phyloP scores from a whole-genome alignment of 1,140 invertebrate species.

The Trachelipus rathkii region DNA sequence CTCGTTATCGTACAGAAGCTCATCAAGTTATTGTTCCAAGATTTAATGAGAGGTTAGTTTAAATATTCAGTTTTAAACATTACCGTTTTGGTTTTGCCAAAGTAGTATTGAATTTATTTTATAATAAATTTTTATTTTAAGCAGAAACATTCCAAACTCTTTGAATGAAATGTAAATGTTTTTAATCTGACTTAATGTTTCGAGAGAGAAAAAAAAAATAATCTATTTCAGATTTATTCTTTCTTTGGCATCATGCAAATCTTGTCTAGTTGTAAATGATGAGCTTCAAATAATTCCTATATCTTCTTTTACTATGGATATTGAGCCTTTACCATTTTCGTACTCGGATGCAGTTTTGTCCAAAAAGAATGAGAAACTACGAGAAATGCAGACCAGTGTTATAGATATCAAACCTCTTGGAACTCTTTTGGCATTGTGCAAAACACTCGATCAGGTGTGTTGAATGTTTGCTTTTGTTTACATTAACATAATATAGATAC shows the following conservation, averaged over 20 bases:
- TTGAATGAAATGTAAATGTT: no score
- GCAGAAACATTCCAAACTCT: no score
- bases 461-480: not conserved
- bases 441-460: slow-evolving; percentile 83
- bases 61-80: not conserved
- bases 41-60: slow-evolving; percentile 81
- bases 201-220: no score
- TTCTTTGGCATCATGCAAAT: slow-evolving; percentile 79
- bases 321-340: slow-evolving; percentile 65
- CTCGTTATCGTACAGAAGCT: slow-evolving; percentile 88
- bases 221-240: slow-evolving; percentile 69
- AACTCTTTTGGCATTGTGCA: slow-evolving; percentile 81
- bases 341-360: slow-evolving; percentile 39
- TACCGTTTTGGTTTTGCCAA: not conserved
- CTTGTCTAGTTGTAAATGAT: slow-evolving; percentile 91
- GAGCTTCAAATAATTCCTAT: slow-evolving; percentile 86
- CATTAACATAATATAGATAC: no score
- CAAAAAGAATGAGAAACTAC: slow-evolving; percentile 58
- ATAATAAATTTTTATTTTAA: no score
- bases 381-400: slow-evolving; percentile 68
- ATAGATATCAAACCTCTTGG: slow-evolving; percentile 87
- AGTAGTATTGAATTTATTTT: not conserved
- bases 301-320: slow-evolving; percentile 78
- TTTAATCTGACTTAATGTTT: no score
- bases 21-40: slow-evolving; percentile 86